phyloP scores from a whole-genome alignment of 2,113 vertebrate genomes.

The Phylloscopus whistleri region DNA sequence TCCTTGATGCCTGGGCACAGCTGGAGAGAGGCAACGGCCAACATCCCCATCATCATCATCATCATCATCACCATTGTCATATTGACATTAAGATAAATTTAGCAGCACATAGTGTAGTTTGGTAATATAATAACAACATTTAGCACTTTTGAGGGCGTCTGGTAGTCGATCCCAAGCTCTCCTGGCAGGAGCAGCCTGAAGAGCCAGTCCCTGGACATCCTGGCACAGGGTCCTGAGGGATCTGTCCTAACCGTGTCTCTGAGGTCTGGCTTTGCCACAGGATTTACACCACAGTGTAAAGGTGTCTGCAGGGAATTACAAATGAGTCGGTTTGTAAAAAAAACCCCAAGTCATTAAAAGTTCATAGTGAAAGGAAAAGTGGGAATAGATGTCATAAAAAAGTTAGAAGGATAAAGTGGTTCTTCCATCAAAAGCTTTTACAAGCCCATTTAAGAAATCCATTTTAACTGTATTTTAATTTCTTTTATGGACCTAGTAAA shows the following conservation, averaged over 20 bases:
- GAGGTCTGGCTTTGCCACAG: neutral
- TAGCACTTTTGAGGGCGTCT: rapidly evolving
- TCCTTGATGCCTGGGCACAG: rapidly evolving
- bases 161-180: rapidly evolving
- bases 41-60: neutral
- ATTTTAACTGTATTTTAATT: constrained; percentile 44
- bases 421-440: constrained; percentile 33
- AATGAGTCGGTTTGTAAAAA: neutral
- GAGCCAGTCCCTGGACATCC: rapidly evolving
- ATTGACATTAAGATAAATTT: no score
- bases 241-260: neutral
- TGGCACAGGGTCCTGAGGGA: neutral
- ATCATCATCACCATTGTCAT: neutral
- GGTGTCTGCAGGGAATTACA: neutral
- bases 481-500: constrained; percentile 43
- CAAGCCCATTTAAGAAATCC: constrained; percentile 15
- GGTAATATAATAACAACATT: neutral
- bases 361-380: neutral
- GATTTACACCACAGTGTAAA: rapidly evolving
- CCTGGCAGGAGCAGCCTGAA: neutral
- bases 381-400: constrained; percentile 5
- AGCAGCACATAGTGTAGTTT: rapidly evolving
- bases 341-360: neutral
- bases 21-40: neutral
- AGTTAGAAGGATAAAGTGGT: constrained; percentile 36